Percentiles rank a stretch among this genome's conserved stretches.
These are phyloP conservation scores for Sphaeramia orbicularis DNA, from an alignment of 2,797 vertebrate genomes.

Conservation along the genomic window DNA sequence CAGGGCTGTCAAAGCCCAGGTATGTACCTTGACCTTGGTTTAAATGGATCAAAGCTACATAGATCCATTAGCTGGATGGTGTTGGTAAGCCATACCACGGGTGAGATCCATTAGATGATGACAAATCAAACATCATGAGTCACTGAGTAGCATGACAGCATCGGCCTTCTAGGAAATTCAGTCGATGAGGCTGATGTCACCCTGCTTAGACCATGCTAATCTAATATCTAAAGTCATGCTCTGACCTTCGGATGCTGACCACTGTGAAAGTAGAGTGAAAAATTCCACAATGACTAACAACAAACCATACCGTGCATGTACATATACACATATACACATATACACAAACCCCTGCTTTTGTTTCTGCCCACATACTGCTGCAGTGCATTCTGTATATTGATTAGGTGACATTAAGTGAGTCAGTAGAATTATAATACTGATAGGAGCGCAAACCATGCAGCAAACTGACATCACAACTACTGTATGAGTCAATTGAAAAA, in stretches of 20 bases:
- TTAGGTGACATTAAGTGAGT: slow-evolving; percentile 11
- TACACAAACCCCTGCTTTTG: slow-evolving; percentile 3
- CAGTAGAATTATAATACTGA: slow-evolving; percentile 3
- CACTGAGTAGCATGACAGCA: slow-evolving; percentile 65
- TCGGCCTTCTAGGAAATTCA: slow-evolving; percentile 65
- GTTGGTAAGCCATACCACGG: slow-evolving; percentile 43
- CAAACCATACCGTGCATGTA: slow-evolving; percentile 10
- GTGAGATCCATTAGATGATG: slow-evolving; percentile 68
- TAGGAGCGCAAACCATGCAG: neutral
- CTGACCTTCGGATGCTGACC: slow-evolving; percentile 69
- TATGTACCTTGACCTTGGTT: slow-evolving; percentile 52
- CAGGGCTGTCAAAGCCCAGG: slow-evolving; percentile 10
- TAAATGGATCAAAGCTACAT: slow-evolving; percentile 43
- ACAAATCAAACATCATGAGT: slow-evolving; percentile 69
- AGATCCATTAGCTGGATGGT: slow-evolving; percentile 63
- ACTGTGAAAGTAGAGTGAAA: slow-evolving; percentile 42
- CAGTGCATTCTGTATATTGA: slow-evolving; percentile 13
- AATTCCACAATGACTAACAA: slow-evolving; percentile 45
- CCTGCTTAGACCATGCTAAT: slow-evolving; percentile 53
- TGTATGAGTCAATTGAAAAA: slow-evolving; percentile 31
- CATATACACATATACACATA: neutral
- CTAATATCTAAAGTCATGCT: slow-evolving; percentile 50
- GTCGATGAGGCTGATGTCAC: slow-evolving; percentile 69
- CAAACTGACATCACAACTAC: slow-evolving; percentile 16
- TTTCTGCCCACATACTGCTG: neutral